A percentile compares a stretch with the other conserved stretches of the same genome.
These are phyloP conservation scores for Tribolium castaneum DNA, from an alignment of 1,140 invertebrate species.

Conservation along the genomic window DNA sequence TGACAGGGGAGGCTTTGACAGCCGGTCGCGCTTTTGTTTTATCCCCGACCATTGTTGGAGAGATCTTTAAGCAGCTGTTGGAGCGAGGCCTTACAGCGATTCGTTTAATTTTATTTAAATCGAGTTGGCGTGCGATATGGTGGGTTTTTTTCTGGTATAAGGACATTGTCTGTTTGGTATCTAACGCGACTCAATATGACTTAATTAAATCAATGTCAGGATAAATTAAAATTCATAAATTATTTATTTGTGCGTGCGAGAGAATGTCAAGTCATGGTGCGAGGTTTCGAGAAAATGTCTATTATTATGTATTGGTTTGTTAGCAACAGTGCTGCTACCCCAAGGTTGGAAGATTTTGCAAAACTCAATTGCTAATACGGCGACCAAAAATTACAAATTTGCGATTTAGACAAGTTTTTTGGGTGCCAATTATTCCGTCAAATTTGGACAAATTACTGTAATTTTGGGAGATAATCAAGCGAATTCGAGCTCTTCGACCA, in stretches of 20 bases:
- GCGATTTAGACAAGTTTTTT: not conserved
- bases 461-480: not conserved
- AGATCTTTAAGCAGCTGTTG: conserved; percentile 29
- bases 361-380: not conserved
- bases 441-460: not conserved
- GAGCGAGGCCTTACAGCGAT: not conserved
- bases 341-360: not conserved
- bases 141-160: not conserved
- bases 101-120: conserved; percentile 9
- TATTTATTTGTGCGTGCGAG: conserved; percentile 18
- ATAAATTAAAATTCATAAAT: conserved; percentile 35
- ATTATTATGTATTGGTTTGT: not conserved
- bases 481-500: not conserved
- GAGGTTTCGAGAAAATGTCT: conserved; percentile 18
- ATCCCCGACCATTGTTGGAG: conserved; percentile 10
- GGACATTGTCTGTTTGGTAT: not conserved
- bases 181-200: conserved; percentile 10
- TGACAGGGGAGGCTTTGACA: conserved; percentile 9
- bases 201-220: conserved; percentile 32
- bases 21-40: conserved; percentile 11
- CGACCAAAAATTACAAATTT: not conserved
- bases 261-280: conserved; percentile 12
- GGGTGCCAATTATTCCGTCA: not conserved
- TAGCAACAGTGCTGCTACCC: not conserved
- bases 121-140: not conserved